Evolutionary conservation across 1,140 invertebrate species (phyloP).

Genomic region (Drosophila aff.): DNA sequence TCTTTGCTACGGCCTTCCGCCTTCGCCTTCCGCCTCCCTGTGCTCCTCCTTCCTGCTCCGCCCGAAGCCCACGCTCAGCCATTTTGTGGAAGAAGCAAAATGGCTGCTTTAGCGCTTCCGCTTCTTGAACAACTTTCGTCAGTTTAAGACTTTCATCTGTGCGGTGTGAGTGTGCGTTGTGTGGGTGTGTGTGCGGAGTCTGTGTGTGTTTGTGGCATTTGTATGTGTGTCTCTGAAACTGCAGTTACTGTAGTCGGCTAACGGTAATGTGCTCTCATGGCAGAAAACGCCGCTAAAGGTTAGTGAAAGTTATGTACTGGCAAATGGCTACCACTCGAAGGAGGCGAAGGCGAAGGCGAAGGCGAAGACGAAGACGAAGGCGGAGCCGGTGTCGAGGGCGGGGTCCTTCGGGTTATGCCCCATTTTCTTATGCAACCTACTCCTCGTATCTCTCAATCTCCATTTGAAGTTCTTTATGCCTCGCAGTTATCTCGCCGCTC

Average conservation of each 20-base stretch:
- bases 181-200: conserved; percentile 2
- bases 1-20: conserved; percentile 20
- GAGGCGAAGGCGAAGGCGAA: neutral
- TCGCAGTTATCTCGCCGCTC: conserved; percentile 20
- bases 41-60: neutral
- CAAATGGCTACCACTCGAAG: conserved; percentile 40
- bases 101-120: conserved; percentile 64
- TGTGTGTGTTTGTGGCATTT: conserved; percentile 5
- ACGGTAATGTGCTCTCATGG: conserved; percentile 58
- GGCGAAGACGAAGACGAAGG: no score
- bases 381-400: no score
- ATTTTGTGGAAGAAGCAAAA: conserved; percentile 45
- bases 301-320: conserved; percentile 63
- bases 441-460: conserved; percentile 54
- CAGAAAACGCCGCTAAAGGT: conserved; percentile 53
- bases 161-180: neutral
- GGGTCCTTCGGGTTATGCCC: conserved; percentile 28
- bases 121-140: conserved; percentile 50
- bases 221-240: conserved; percentile 19
- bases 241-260: conserved; percentile 47
- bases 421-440: conserved; percentile 29
- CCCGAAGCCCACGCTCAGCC: neutral
- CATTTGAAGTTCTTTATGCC: conserved; percentile 59
- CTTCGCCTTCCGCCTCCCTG: neutral
- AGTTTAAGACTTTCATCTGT: conserved; percentile 28